Base-by-base conservation (phyloP, 2,888 invertebrate genomes). In the Pyralis farinalis region DNA sequence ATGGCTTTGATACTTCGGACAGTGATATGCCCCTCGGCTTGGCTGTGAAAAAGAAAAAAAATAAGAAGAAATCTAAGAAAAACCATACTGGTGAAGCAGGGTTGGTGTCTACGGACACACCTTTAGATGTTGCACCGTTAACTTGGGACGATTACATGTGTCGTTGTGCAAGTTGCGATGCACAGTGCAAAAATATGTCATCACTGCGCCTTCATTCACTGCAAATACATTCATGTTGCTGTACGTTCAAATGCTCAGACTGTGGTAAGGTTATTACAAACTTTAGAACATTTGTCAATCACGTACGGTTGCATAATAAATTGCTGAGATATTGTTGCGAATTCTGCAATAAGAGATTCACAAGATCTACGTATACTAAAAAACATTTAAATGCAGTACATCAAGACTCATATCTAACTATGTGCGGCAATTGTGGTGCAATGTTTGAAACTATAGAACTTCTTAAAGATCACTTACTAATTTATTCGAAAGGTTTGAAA, bases 101-200 rank as follows among this genome's bases (percentile, higher is more conserved):
- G 38, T 5, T 33, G 0, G 40, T 43, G 9, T 30, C 37, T 10
- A 8, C 10, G 3, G 46, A 34, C 1, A 16, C 27, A 3, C 20
- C 33, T 0, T n/a, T 33, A 11, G 27, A 51, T 1, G 46, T 41
- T 21, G 52, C 61, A 2, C 44, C 61, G 0, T 41, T 58, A 0
- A 73, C 78, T 1, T 88, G 88, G 88, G 80, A 80, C 0, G 72
- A 81, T 6, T 81, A 79, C 12, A 69, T 72, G 36, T 87, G 85
- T 48, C 61, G 76, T 0, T 88, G 88, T 55, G 84, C 78, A 0
- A 67, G 65, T 22, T 88, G 88, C 25, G 84, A 86, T 41, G 84
- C 85, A 0, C 71, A 78, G 21, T 87, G 83, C 41, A 80, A 81
- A 37, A 84, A 79, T 33, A 61, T 85, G 3, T 55, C 70, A 10